These are phyloP conservation scores for Pseudoatta argentina DNA, from an alignment of 1,140 invertebrate genomes.

Conservation along the genomic window DNA sequence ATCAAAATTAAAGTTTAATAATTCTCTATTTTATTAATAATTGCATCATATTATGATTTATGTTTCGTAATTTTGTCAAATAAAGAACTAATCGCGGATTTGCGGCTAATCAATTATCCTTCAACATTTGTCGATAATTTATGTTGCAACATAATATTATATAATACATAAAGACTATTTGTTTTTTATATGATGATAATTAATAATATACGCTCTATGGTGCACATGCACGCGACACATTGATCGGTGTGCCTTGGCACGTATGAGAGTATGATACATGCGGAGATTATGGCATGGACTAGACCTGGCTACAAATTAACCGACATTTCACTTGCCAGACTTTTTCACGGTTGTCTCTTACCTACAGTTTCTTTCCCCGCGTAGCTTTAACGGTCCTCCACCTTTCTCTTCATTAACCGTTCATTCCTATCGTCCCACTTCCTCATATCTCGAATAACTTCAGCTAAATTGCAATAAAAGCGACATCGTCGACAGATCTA, in stretches of 20 bases:
- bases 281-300: constrained; percentile 16
- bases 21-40: background rate
- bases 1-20: background rate
- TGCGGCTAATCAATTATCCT: background rate
- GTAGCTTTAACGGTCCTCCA: constrained; percentile 32
- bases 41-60: background rate
- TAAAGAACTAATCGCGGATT: background rate
- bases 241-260: constrained; percentile 1
- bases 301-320: constrained; percentile 57
- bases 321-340: constrained; percentile 56
- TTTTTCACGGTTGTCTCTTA: constrained; percentile 61
- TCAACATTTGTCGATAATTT: background rate
- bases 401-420: constrained; percentile 62
- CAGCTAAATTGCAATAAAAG: constrained; percentile 26
- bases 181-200: background rate
- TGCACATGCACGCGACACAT: background rate
- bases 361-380: background rate
- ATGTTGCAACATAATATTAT: background rate
- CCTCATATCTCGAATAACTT: constrained; percentile 54
- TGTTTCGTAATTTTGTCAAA: background rate
- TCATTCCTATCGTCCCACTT: constrained; percentile 54
- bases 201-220: background rate
- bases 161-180: background rate
- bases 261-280: constrained; percentile 25
- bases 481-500: constrained; percentile 6